These are phyloP conservation scores for Melanotaenia nigrans DNA, from an alignment of 2,797 vertebrate genomes.

Conservation along the genomic window DNA sequence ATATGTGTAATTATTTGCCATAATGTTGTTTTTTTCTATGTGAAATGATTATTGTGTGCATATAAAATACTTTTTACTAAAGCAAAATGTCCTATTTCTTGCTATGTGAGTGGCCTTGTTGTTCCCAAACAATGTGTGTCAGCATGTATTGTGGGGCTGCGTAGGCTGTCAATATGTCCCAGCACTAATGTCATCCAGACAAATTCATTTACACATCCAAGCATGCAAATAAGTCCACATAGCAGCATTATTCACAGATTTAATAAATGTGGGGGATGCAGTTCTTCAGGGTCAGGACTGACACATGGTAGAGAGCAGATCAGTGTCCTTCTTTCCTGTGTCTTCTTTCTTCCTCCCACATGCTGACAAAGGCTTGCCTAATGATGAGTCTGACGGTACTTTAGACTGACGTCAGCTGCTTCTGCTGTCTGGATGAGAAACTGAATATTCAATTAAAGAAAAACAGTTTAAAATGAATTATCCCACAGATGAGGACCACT, in stretches of 20 bases:
- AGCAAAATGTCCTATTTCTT: not conserved
- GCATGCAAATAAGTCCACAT: conserved; percentile 37
- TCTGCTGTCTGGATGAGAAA: conserved; percentile 31
- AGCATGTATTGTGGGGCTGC: conserved; percentile 34
- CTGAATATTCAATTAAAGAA: conserved; percentile 36
- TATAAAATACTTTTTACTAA: not conserved
- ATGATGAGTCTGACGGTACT: conserved; percentile 34
- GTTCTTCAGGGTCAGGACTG: conserved; percentile 33
- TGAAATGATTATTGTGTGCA: not conserved
- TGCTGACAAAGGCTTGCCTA: conserved; percentile 43
- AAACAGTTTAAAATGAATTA: conserved; percentile 42
- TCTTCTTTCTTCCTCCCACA: conserved; percentile 5
- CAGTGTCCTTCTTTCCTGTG: conserved; percentile 1
- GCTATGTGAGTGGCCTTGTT: conserved; percentile 36
- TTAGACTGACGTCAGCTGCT: conserved; percentile 62
- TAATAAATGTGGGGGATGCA: conserved; percentile 1
- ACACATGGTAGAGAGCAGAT: not conserved
- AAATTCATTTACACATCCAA: conserved; percentile 45
- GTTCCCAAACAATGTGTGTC: conserved; percentile 36
- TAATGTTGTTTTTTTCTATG: not conserved
- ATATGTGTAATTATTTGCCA: not conserved
- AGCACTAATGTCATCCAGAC: conserved; percentile 46
- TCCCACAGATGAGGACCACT: conserved; percentile 13
- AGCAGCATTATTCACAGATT: conserved; percentile 4
- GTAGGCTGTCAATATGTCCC: conserved; percentile 47